Base-by-base conservation (phyloP, 2,888 invertebrate genomes). In the Heliconius erato region DNA sequence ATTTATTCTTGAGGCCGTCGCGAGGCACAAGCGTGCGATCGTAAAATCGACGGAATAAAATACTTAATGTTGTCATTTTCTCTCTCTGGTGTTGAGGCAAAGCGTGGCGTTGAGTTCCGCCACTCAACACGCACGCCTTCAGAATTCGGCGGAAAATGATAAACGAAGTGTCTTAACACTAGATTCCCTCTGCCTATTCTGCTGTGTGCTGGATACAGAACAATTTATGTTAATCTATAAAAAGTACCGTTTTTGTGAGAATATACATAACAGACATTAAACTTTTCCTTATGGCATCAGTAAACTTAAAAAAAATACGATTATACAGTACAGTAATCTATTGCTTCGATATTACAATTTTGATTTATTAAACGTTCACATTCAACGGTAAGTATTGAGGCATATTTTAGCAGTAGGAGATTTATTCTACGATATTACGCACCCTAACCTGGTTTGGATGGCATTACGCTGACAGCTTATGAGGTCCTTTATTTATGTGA, bases 391-490 rank as follows among this genome's bases (percentile, higher is more conserved):
- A 91, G 90, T 92, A 94, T 94, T 91, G 92, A 91, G 91, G 92
- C 93, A 93, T 95, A 94, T 95, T 95, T 95, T 92, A 94, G 92
- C 90, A 89, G 89, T 91, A 90, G 89, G 90, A 95, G 95, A 95
- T 95, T 95, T 95, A 95, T 95, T 93, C 91, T 86, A 89, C 89
- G 93, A 94, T 95, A 95, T 94, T 94, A 94, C 95, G 94, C 92
- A 93, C 94, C 94, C 92, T 89, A 90, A 91, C 89, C 88, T 91
- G 92, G 92, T 92, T 92, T 94, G 92, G 94, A 95, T 95, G 92
- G 95, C 91, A 94, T 94, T 94, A 94, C 91, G 93, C 92, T 94
- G 95, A 94, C 94, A 95, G 92, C 93, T 94, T 95, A 94, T 94
- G 94, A 94, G 95, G 92, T 93, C 93, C 94, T 94, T 94, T 95